These are phyloP conservation scores for Oreochromis mossambicus DNA, from an alignment of 2,797 vertebrate species.

Conservation along the genomic window DNA sequence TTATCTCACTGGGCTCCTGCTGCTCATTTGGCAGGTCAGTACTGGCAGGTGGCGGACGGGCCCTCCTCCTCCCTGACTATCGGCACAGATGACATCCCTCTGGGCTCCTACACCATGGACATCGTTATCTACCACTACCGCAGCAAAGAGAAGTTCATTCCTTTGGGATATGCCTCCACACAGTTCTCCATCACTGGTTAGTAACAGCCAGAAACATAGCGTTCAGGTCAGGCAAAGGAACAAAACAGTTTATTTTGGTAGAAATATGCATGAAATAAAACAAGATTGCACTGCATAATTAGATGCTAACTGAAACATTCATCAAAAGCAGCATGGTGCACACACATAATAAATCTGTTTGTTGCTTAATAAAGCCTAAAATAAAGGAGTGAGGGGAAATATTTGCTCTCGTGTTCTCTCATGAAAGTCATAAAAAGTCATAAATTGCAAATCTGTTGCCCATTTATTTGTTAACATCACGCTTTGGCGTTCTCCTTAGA, in stretches of 20 bases:
- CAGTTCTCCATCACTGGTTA: slow-evolving; percentile 89
- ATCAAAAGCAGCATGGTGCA: rapidly evolving
- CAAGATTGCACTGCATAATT: neutral
- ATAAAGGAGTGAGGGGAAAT: neutral
- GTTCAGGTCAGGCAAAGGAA: neutral
- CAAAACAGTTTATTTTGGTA: neutral
- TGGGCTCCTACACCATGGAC: slow-evolving; percentile 89
- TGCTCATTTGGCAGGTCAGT: slow-evolving; percentile 74
- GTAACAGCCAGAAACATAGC: neutral
- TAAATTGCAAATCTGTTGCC: neutral
- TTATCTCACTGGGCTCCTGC: neutral
- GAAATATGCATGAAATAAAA: neutral
- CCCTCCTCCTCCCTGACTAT: slow-evolving; percentile 83
- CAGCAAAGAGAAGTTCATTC: slow-evolving; percentile 86
- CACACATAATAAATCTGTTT: neutral
- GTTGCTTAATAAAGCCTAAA: neutral
- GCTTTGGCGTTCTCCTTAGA: slow-evolving; percentile 68
- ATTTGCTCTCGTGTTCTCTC: neutral
- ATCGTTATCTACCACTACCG: slow-evolving; percentile 90
- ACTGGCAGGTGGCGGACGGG: slow-evolving; percentile 91
- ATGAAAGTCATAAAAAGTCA: neutral
- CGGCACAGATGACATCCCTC: slow-evolving; percentile 74
- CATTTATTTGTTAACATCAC: no score
- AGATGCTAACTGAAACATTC: neutral
- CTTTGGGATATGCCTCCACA: slow-evolving; percentile 82